phyloP scores from a whole-genome alignment of 2,888 invertebrate species.

The Platycheirus albimanus region DNA sequence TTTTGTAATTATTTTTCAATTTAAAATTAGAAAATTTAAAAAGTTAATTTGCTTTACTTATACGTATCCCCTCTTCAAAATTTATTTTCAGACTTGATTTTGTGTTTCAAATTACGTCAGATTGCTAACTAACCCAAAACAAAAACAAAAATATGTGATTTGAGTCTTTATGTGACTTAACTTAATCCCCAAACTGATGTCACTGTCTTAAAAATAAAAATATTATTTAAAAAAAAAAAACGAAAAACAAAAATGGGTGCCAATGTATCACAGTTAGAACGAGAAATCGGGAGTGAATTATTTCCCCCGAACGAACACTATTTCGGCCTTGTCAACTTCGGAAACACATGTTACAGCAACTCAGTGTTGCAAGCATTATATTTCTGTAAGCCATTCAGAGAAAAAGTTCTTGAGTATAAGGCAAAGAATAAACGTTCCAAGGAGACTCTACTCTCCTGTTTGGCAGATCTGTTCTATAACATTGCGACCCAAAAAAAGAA shows the following conservation, averaged over 20 bases:
- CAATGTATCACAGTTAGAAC: conserved; percentile 99
- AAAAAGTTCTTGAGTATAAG: conserved; percentile 99
- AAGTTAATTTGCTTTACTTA: conserved; percentile 77
- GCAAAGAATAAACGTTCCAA: conserved; percentile 97
- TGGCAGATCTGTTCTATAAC: conserved; percentile 99
- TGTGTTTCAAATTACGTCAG: conserved; percentile 76
- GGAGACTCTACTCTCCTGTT: conserved; percentile 98
- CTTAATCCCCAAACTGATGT: background rate
- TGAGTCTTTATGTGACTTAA: conserved; percentile 26
- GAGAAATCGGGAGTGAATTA: conserved; percentile 99
- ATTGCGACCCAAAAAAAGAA: conserved; percentile 99
- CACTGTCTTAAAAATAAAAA: background rate
- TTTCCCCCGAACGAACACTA: conserved; percentile 99
- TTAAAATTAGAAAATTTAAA: conserved; percentile 50
- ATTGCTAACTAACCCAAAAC: conserved; percentile 15
- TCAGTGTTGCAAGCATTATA: conserved; percentile 99
- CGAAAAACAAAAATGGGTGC: conserved; percentile 88
- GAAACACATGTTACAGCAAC: conserved; percentile 99
- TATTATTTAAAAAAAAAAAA: conserved; percentile 6
- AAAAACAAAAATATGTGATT: conserved; percentile 26
- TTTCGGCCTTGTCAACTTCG: conserved; percentile 99
- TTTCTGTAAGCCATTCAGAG: conserved; percentile 99
- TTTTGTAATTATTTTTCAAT: conserved; percentile 41
- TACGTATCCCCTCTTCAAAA: conserved; percentile 83
- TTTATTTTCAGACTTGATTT: conserved; percentile 81